phyloP scores from a whole-genome alignment of 1,140 invertebrate species.

The Halyomorpha halys region DNA sequence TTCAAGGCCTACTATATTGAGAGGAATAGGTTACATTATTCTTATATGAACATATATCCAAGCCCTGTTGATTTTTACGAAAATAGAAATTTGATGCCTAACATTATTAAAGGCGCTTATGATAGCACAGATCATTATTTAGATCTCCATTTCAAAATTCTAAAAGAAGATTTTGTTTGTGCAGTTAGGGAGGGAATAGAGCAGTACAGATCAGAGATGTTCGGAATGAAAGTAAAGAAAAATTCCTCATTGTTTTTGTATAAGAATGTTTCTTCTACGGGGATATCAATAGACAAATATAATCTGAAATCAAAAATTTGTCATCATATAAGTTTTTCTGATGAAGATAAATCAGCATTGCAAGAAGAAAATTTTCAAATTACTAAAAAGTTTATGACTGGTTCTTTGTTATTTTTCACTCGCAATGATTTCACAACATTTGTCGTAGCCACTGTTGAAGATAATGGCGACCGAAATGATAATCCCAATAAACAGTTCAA shows the following conservation, averaged over 20 bases:
- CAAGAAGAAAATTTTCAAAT: constrained; percentile 33
- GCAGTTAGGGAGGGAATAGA: constrained; percentile 38
- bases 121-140: constrained; percentile 39
- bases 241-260: constrained; percentile 5
- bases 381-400: constrained; percentile 53
- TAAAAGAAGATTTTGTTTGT: constrained; percentile 41
- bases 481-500: constrained; percentile 41
- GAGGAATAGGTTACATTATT: not conserved
- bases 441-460: constrained; percentile 52
- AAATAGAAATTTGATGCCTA: not conserved
- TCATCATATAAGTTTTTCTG: constrained; percentile 28
- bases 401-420: constrained; percentile 61
- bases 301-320: constrained; percentile 31
- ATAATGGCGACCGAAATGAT: constrained; percentile 39
- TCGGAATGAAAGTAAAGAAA: not conserved
- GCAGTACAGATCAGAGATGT: constrained; percentile 13
- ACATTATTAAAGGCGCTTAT: constrained; percentile 32
- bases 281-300: constrained; percentile 45
- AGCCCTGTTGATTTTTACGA: not conserved
- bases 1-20: not conserved
- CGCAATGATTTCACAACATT: constrained; percentile 53
- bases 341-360: not conserved
- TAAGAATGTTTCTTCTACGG: constrained; percentile 1
- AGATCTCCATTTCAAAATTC: constrained; percentile 41
- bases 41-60: not conserved